phyloP scores from a whole-genome alignment of 1,140 invertebrate genomes.

The Drosophila erecta region DNA sequence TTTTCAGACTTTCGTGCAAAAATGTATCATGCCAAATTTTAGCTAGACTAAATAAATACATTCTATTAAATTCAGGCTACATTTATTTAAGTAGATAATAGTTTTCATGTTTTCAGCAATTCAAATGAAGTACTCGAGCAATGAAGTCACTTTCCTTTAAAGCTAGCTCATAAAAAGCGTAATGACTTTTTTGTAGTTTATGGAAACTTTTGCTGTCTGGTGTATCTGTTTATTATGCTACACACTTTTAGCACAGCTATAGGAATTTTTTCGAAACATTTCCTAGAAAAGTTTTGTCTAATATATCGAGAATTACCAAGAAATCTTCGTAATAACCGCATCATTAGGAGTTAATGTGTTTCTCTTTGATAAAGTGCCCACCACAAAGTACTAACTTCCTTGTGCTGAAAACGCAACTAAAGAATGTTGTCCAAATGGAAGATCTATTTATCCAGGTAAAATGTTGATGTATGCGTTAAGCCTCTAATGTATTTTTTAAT shows the following conservation, averaged over 20 bases:
- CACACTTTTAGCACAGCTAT: constrained; percentile 7
- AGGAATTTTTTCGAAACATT: constrained; percentile 23
- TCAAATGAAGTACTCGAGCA: neutral
- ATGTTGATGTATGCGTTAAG: neutral
- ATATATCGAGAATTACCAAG: neutral
- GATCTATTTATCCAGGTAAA: neutral
- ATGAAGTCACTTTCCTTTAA: constrained; percentile 32
- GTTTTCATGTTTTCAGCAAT: neutral
- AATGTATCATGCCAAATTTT: too few species aligned
- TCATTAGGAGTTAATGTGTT: neutral
- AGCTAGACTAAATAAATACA: too few species aligned
- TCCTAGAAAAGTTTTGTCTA: constrained; percentile 9
- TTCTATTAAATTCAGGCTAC: neutral
- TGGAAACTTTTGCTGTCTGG: constrained; percentile 36
- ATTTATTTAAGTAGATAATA: neutral
- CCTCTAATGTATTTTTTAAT: constrained; percentile 13
- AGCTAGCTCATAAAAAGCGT: constrained; percentile 24
- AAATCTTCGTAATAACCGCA: neutral
- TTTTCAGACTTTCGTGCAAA: neutral
- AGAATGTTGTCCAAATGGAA: neutral
- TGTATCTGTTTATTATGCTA: constrained; percentile 34
- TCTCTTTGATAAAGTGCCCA: neutral
- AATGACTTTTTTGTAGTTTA: constrained; percentile 26
- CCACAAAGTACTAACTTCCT: neutral
- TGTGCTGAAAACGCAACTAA: constrained; percentile 2